A percentile compares a stretch with the other conserved stretches of the same genome.
Conservation (phyloP, 2,888 invertebrate species). For the Liposcelis brunnea region DNA sequence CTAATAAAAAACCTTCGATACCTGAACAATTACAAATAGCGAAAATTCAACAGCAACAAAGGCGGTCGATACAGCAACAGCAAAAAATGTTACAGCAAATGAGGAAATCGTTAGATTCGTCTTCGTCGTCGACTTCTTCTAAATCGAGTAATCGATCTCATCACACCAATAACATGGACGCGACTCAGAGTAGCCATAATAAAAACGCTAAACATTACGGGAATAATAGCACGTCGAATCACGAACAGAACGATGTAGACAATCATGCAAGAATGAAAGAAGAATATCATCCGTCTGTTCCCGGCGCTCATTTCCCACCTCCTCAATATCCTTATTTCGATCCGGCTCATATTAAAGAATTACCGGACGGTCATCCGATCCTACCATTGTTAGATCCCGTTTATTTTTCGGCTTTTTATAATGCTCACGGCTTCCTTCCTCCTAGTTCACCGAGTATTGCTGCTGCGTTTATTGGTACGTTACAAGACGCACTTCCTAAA, state of each 20-base stretch:
- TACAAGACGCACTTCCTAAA: conserved; percentile 6
- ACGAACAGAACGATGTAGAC: too few species aligned
- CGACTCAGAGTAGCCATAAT: background rate
- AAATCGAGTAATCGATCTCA: background rate
- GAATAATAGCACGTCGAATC: too few species aligned
- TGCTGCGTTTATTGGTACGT: conserved; percentile 6
- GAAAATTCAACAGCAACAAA: conserved; percentile 4
- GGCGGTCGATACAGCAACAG: conserved; percentile 4
- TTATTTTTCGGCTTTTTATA: conserved; percentile 6
- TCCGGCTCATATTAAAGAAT: background rate
- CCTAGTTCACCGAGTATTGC: conserved; percentile 7
- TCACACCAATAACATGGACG: background rate
- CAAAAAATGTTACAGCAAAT: conserved; percentile 6
- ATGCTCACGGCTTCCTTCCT: conserved; percentile 5
- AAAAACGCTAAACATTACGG: too few species aligned
- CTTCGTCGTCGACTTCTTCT: background rate
- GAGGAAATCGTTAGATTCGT: background rate
- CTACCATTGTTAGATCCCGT: conserved; percentile 4
- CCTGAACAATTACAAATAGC: conserved; percentile 1
- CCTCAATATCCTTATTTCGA: conserved; percentile 6
- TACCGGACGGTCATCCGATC: conserved; percentile 6
- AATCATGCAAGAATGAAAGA: too few species aligned
- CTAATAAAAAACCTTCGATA: conserved; percentile 1
- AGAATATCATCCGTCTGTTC: background rate
- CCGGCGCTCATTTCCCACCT: background rate